These are phyloP conservation scores for Aldrovandia affinis DNA, from an alignment of 2,797 vertebrate genomes.

Conservation along the genomic window DNA sequence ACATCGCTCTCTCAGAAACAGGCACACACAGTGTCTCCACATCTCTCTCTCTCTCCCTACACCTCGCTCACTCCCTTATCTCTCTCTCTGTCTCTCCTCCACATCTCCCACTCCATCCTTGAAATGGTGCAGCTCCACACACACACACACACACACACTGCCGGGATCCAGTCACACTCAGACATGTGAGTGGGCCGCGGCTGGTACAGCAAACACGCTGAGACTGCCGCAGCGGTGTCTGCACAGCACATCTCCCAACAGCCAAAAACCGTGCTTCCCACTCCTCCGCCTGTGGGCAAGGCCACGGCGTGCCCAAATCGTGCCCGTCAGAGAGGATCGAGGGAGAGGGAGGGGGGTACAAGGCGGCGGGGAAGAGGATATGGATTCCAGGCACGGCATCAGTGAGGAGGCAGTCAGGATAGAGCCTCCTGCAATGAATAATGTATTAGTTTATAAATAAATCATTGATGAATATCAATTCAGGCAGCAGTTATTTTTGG, in stretches of 20 bases:
- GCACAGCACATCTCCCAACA: neutral
- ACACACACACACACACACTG: neutral
- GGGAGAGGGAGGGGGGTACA: conserved; percentile 10
- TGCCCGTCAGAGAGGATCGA: conserved; percentile 15
- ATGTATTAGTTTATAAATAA: conserved; percentile 30
- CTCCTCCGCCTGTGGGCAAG: conserved; percentile 25
- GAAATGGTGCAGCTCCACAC: neutral
- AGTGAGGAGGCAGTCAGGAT: conserved; percentile 1
- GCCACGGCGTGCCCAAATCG: conserved; percentile 16
- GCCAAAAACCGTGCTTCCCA: neutral
- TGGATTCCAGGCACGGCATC: conserved; percentile 8
- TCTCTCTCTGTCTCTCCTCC: neutral
- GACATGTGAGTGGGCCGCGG: conserved; percentile 26
- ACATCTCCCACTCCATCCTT: neutral
- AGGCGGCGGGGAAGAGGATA: neutral
- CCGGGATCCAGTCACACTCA: conserved; percentile 3
- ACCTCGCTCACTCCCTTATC: neutral
- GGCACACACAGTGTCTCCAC: too few relatives aligned
- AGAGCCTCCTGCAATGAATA: conserved; percentile 21
- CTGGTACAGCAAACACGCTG: neutral
- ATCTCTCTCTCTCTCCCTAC: neutral
- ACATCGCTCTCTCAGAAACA: neutral
- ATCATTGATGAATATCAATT: conserved; percentile 2
- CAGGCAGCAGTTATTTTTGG: neutral
- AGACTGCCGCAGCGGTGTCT: conserved; percentile 18